Evolutionary conservation across 92 coral and sea anemone genomes (phyloP).

Genomic region (Actinostola sp.): DNA sequence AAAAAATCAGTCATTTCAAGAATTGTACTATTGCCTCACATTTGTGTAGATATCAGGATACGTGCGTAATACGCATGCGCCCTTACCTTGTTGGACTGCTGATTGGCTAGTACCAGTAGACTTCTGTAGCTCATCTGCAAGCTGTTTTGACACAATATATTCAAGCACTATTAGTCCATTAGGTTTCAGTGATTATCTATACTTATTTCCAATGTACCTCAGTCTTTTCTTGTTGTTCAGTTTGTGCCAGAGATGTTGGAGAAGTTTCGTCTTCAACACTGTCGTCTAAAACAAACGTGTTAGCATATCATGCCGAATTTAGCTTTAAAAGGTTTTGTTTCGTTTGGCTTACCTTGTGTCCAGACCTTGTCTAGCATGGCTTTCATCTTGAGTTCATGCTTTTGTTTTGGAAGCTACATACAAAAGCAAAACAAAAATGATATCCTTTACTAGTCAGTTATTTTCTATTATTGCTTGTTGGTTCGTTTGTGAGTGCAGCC

Average conservation of each 20-base stretch:
- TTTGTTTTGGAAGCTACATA: neutral
- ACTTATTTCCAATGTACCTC: conserved; percentile 31
- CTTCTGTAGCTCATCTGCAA: conserved; percentile 45
- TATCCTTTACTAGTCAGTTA: too few relatives aligned
- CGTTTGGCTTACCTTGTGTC: conserved; percentile 65
- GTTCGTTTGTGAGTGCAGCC: too few relatives aligned
- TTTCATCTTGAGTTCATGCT: conserved; percentile 36
- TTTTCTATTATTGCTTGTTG: too few relatives aligned
- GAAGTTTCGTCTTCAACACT: conserved; percentile 36
- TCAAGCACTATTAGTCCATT: neutral
- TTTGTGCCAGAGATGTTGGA: conserved; percentile 32
- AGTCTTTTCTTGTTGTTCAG: conserved; percentile 45
- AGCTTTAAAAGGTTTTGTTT: neutral
- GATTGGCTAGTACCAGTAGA: conserved; percentile 42
- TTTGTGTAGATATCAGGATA: too few relatives aligned
- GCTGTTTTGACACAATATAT: conserved; percentile 11
- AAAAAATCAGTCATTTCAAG: too few relatives aligned
- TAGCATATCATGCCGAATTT: neutral
- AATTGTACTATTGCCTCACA: too few relatives aligned
- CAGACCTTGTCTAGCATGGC: conserved; percentile 74
- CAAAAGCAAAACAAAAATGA: neutral
- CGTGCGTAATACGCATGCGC: neutral
- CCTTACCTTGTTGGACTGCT: conserved; percentile 54
- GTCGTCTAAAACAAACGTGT: conserved; percentile 10
- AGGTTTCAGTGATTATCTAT: too few relatives aligned